A percentile compares a stretch with the other conserved stretches of the same genome.
These are phyloP conservation scores for Cepaea hortensis DNA, from an alignment of 2,888 invertebrate species.

Conservation along the genomic window DNA sequence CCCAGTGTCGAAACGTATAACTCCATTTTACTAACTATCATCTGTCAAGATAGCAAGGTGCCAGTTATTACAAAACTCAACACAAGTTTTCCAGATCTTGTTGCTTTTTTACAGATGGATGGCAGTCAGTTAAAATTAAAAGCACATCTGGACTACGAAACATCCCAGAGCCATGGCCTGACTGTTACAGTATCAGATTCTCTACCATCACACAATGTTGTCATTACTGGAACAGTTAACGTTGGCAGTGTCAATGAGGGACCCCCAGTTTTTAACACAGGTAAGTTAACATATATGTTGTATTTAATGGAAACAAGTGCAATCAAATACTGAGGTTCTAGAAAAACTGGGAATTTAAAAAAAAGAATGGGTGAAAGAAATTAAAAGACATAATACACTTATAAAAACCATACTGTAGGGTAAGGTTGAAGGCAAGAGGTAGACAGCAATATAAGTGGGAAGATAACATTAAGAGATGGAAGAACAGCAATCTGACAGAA, in stretches of 20 bases:
- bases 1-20: too few species aligned
- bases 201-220: conserved; percentile 38
- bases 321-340: too few species aligned
- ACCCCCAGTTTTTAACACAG: conserved; percentile 53
- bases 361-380: too few species aligned
- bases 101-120: conserved; percentile 14
- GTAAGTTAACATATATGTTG: conserved; percentile 48
- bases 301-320: too few species aligned
- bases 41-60: background rate
- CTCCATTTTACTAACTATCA: too few species aligned
- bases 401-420: too few species aligned
- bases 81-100: background rate
- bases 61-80: background rate
- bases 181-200: conserved; percentile 55
- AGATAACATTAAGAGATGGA: too few species aligned
- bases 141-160: conserved; percentile 53
- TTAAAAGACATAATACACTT: too few species aligned
- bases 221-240: conserved; percentile 53
- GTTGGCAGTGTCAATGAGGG: conserved; percentile 57
- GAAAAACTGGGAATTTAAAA: too few species aligned
- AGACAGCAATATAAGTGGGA: too few species aligned
- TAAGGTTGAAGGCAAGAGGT: too few species aligned
- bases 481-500: too few species aligned
- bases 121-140: conserved; percentile 51
- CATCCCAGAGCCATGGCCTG: conserved; percentile 52